Evolutionary conservation across 2,113 vertebrate species (phyloP), one percentile per base, ranked within the genome.

Genomic region (Chaetodon trifascialis): DNA sequence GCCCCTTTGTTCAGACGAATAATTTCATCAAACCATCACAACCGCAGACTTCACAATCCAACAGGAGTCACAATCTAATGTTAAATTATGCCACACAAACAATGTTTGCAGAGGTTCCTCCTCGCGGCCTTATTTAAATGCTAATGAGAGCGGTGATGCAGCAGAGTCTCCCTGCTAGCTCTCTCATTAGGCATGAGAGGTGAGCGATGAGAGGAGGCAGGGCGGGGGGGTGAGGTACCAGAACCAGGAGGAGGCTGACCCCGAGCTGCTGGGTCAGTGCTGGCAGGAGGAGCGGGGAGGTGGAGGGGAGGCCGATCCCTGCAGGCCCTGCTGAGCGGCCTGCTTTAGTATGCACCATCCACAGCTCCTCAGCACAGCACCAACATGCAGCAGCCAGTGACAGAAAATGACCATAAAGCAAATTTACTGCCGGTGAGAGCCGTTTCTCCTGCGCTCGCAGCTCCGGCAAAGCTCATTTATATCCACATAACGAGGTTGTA

Each of bases 71-170:
- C 34, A 84, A 70, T 71, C 23, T 25, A 58, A 74, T 82, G 68
- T 76, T 69, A 86, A 86, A 92, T 77, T 40, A 70, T 72, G 52
- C 42, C 75, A 69, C 55, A 80, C 30, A 68, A 79, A 87, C 68
- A 60, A 44, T 70, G 47, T 74, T 66, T 64, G 66, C 17, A 49
- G 38, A 76, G 25, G 21, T 47, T 79, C 42, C 68, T 73, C 73
- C 77, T 67, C 56, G 17, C 0, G 21, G 63, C 47, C 63, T 92
- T 79, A 84, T 92, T 89, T 84, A 88, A 92, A 92, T 88, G 73
- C 69, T 90, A 91, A 93, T 90, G 87, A 89, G 84, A 74, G 89
- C 89, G 86, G 64, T 82, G 78, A 88, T 87, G 80, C 88, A 76
- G 80, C 80, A 73, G 78, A 71, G 58, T 56, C 83, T 85, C 72